Base-by-base conservation (phyloP, 2,888 invertebrate genomes). In the Calliopum simillimum region DNA sequence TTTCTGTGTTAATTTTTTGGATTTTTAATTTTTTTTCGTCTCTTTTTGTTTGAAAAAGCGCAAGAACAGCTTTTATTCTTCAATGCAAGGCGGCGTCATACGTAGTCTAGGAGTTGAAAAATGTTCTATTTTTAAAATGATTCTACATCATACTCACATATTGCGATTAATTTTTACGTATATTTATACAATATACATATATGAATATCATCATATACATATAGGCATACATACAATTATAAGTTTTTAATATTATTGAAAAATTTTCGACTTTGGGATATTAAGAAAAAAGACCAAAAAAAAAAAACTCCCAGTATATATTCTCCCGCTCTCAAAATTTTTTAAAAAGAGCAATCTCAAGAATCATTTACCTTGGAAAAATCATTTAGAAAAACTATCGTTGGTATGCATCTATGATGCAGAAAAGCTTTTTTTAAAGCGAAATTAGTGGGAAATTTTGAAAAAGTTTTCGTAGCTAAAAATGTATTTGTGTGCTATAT, bases 401-500 rank as follows among this genome's bases (percentile, higher is more conserved):
- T 8, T 8, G 33, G 8, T 33, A 33, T 33, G 33, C 8, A 33
- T 33, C 33, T 33, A 33, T 8, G 8, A 33, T 33, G 8, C 33
- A 33, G 8, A 41, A 59, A 67, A 67, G 67, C 59, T 67, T 23
- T 21, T 2, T 13, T 49, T n/a, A n/a, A n/a, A 73, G 68, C 68
- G 72, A 73, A 74, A 72, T 79, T 78, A 78, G 72, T 76, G 80
- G 79, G 79, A 82, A 80, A 78, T 81, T 73, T 70, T 79, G 75
- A 72, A 69, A 67, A 61, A 77, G 76, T 75, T 75, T 79, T 76
- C 69, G 79, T 79, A 71, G 74, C 75, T 75, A 58, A 13, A 6
- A 69, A 72, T 71, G 76, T 77, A 74, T 74, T 72, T 64, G 75
- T 75, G 72, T 69, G 56, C 51, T 56, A 53, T 64, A 49, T 71